Evolutionary conservation across 2,888 invertebrate genomes (phyloP), one percentile per base, ranked within the genome.

Genomic region (Therioaphis trifolii): DNA sequence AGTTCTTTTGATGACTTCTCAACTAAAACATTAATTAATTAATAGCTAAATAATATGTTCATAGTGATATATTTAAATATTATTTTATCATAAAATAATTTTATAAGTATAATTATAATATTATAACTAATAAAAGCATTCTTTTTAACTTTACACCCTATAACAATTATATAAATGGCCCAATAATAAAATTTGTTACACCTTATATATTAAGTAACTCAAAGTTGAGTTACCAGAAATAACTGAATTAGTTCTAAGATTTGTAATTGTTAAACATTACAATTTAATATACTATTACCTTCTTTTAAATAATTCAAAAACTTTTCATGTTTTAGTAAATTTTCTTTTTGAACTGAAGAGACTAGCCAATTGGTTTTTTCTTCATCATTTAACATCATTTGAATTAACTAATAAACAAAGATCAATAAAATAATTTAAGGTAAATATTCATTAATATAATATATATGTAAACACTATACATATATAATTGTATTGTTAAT

Each of bases 321-420:
- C 35, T 82, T 29, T 82, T 82, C 35, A 21, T 49, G 46, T 63
- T 71, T 82, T 24, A 24, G 29, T 52, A 72, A 5, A 74, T 49
- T 72, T 21, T 72, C 72, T 35, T 82, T 74, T 74, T 72, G 71
- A 35, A 49, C 24, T 72, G 63, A 63, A 35, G 82, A 63, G 24
- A 82, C 35, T 52, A 82, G 49, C 5, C 74, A 63, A 40, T 82
- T 29, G n/a, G 82, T 82, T 35, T 9, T 61, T 61, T 72, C 49
- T 49, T 82, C 82, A 74, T 82, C 72, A 11, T 29, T 71, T 63
- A 82, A 15, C 40, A 82, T 72, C 35, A 35, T 35, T 72, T 82
- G 61, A 72, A 82, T 63, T 18, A 46, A 15, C 82, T 82, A 74
- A 35, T 18, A 35, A 72, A 63, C n/a, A 49, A 15, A 79, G 21